Percentiles rank a stretch among this genome's conserved stretches.
Conservation (phyloP, 2,888 invertebrate species). For the Creontiades dilutus region DNA sequence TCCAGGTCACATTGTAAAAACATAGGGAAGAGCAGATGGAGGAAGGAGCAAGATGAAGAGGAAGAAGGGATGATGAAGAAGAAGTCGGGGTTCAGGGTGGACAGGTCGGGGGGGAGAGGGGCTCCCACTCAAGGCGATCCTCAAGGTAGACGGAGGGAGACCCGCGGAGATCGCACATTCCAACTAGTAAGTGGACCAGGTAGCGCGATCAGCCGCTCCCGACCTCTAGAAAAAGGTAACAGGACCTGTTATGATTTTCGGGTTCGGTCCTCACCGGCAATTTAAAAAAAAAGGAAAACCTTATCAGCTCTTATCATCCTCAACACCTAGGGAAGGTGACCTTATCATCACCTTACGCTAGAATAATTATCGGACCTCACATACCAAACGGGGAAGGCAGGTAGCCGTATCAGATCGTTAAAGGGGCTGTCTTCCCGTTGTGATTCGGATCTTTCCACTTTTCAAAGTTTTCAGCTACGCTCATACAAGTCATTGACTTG, state of each 20-base stretch:
- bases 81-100: too few species aligned
- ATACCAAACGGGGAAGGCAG: slow-evolving; percentile 31
- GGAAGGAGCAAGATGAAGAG: background rate
- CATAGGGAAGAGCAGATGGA: slow-evolving; percentile 37
- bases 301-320: slow-evolving; percentile 40
- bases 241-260: slow-evolving; percentile 10
- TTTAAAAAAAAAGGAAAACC: background rate
- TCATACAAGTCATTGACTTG: too few species aligned
- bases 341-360: slow-evolving; percentile 30
- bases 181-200: slow-evolving; percentile 63
- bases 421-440: slow-evolving; percentile 15
- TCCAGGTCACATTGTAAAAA: slow-evolving; percentile 59
- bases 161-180: slow-evolving; percentile 50
- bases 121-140: slow-evolving; percentile 43
- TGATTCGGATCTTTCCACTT: slow-evolving; percentile 35
- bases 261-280: background rate
- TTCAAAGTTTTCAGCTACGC: background rate
- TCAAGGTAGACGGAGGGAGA: slow-evolving; percentile 26
- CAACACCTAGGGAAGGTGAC: slow-evolving; percentile 33
- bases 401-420: slow-evolving; percentile 28
- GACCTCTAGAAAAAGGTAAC: background rate
- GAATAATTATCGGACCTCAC: slow-evolving; percentile 38
- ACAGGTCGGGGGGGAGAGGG: background rate
- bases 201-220: slow-evolving; percentile 37
- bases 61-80: background rate